Base-by-base conservation (phyloP, 2,888 invertebrate species). In the Agrotis ipsilon region DNA sequence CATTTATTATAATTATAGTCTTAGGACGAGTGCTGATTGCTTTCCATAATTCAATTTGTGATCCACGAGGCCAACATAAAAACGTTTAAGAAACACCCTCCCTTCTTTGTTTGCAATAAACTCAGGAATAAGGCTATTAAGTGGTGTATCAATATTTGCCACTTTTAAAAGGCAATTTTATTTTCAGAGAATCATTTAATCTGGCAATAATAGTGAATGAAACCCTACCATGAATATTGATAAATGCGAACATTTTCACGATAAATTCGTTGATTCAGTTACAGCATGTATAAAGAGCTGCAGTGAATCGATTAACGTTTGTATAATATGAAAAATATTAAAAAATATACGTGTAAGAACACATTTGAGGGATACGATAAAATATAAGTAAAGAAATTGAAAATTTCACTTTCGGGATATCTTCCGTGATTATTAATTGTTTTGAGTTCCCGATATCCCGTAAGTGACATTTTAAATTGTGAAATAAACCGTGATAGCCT, bases 131-230 rank as follows among this genome's bases (percentile, higher is more conserved):
- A 51, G 48, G n/a, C 18, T 39, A 46, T 45, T 24, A 43, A 59
- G 52, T 45, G 45, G 13, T 52, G 18, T 45, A 57, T 57, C 49
- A 63, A 78, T 62, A 70, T 58, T 75, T 24, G 18, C 27, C 46
- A 62, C 54, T 54, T 62, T 21, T 54, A 57, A 76, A 76, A 52
- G 11, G n/a, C 54, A 45, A 49, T 62, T 80, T 68, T 57, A 80
- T 80, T 75, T 59, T 45, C n/a, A 59, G 49, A 21, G 18, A 43
- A 59, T 2, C 9, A 19, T 68, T 75, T 48, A 55, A 45, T 60
- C 18, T 46, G 18, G 11, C 57, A n/a, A n/a, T n/a, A n/a, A 46
- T 46, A 77, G n/a, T 58, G 39, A 19, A 18, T 39, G 39, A 45
- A 13, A n/a, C n/a, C 27, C 18, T n/a, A 24, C 48, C 45, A 19